A percentile compares a stretch with the other conserved stretches of the same genome.
Conservation (phyloP, 1,140 invertebrate species). For the Ceratoteleas bidentatus region DNA sequence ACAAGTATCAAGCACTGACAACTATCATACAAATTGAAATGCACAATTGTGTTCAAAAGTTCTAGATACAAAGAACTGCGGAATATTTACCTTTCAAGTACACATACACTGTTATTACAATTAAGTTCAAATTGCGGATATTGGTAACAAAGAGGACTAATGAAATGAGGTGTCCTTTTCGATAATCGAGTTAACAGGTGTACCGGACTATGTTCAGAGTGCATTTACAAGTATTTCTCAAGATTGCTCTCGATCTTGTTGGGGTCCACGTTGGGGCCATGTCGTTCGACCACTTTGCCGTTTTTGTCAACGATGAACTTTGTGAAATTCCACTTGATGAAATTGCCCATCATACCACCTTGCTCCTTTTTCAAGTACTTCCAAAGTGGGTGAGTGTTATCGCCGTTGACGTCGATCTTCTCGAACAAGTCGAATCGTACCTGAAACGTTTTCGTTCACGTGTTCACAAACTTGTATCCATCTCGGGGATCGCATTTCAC, state of each 20-base stretch:
- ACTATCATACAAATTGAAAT: too few species aligned
- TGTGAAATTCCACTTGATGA: slow-evolving; percentile 99
- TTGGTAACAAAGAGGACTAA: too few species aligned
- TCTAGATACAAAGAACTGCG: too few species aligned
- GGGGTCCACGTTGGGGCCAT: slow-evolving; percentile 91
- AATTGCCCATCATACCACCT: slow-evolving; percentile 87
- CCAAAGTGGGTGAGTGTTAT: slow-evolving; percentile 91
- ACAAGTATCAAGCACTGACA: too few species aligned
- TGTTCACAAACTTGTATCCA: slow-evolving; percentile 9
- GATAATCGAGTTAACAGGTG: too few species aligned
- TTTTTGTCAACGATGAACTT: slow-evolving; percentile 96
- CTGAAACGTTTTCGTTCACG: slow-evolving; percentile 54
- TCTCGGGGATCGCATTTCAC: slow-evolving; percentile 11
- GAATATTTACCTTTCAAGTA: too few species aligned
- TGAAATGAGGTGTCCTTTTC: too few species aligned
- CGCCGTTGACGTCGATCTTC: slow-evolving; percentile 94
- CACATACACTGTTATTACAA: too few species aligned
- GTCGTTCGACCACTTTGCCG: slow-evolving; percentile 93
- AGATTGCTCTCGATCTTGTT: slow-evolving; percentile 85
- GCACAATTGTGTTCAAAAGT: too few species aligned
- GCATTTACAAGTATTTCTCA: slow-evolving; percentile 85
- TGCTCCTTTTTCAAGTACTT: slow-evolving; percentile 94
- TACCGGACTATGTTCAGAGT: neutral
- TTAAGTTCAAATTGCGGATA: too few species aligned
- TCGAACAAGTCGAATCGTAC: slow-evolving; percentile 83